Conservation (phyloP, 2,113 vertebrate species). For the Dromaius novaehollandiae region DNA sequence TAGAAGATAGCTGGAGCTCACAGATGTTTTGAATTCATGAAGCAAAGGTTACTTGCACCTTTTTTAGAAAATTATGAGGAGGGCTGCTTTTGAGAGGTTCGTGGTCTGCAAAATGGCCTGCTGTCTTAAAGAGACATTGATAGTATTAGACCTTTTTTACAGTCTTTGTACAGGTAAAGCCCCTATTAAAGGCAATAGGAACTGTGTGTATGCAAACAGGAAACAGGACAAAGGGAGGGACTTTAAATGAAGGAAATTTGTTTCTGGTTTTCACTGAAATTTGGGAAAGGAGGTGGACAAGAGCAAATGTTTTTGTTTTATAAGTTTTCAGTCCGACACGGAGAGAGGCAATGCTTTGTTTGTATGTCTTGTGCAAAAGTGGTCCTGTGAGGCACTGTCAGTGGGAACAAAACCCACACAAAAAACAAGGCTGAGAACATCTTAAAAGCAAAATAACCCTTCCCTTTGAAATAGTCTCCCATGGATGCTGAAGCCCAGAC, state of each 20-base stretch:
- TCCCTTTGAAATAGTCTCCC: background rate
- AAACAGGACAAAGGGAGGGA: background rate
- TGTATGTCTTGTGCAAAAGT: background rate
- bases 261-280: background rate
- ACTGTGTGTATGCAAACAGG: background rate
- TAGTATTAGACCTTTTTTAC: background rate
- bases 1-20: background rate
- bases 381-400: background rate
- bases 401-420: background rate
- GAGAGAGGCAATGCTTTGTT: background rate
- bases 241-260: background rate
- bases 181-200: background rate
- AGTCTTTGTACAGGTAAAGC: background rate
- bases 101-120: background rate
- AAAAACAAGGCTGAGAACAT: background rate
- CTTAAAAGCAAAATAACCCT: background rate
- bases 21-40: background rate
- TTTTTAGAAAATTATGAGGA: background rate
- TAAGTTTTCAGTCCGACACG: background rate
- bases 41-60: background rate
- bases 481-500: background rate
- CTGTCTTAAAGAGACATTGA: background rate
- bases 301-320: background rate
- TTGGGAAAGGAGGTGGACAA: background rate
- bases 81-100: background rate